A percentile compares a stretch with the other conserved stretches of the same genome.
Evolutionary conservation across 2,113 vertebrate species (phyloP).

Genomic region (Motacilla alba): DNA sequence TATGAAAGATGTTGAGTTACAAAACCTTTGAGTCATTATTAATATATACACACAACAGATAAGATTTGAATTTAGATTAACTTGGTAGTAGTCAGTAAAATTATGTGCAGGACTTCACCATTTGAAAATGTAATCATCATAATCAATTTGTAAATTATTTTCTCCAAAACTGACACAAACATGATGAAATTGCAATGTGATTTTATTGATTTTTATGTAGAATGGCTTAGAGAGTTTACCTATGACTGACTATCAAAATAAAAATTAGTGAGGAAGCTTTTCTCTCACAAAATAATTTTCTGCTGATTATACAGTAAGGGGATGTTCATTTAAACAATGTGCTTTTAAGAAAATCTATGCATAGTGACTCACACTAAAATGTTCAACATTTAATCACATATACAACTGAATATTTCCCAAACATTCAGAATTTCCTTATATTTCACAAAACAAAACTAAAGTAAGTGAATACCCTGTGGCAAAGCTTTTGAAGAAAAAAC

Average conservation of each 20-base stretch:
- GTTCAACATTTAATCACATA: background rate
- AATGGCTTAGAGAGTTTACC: background rate
- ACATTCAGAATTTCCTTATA: background rate
- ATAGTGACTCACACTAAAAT: background rate
- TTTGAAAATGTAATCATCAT: background rate
- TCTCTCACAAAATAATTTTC: background rate
- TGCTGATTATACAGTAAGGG: background rate
- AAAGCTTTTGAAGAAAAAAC: background rate
- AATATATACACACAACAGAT: background rate
- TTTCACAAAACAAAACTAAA: background rate
- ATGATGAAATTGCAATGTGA: background rate
- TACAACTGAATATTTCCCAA: background rate
- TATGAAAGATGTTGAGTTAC: background rate
- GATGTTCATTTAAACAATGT: background rate
- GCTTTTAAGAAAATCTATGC: background rate
- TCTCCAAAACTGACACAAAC: background rate
- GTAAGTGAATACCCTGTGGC: background rate
- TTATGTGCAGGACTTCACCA: background rate
- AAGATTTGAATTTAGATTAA: background rate
- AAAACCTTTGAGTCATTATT: background rate
- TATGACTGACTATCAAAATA: background rate
- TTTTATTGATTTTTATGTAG: background rate
- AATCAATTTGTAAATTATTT: background rate
- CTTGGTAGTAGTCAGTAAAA: background rate
- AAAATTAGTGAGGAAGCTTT: background rate